Evolutionary conservation across 2,888 invertebrate species (phyloP), one percentile per base, ranked within the genome.

Genomic region (Taenaris catops): DNA sequence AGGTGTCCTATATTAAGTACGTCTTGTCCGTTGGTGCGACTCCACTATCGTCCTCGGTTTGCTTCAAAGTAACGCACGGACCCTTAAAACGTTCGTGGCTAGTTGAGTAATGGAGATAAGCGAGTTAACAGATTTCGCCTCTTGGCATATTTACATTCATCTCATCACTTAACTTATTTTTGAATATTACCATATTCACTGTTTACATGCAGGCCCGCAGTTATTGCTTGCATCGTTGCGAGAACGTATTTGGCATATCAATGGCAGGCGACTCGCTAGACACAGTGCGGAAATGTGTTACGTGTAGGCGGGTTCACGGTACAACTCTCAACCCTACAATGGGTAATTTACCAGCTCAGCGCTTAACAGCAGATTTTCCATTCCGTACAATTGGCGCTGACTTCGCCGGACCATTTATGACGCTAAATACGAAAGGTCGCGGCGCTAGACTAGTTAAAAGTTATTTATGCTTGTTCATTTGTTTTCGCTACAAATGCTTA

Each of bases 401-500:
- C 20, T 37, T 32, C 7, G 37, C 26, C 3, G 37, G 37, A n/a
- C 37, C 37, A 37, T 32, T 37, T 7, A 12, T 8, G 8, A 24
- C 18, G 10, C 2, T 26, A 21, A 37, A 37, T 26, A 19, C 11
- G 1, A 32, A 32, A 16, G 37, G 32, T 21, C 31, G 37, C n/a
- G 37, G 32, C 4, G 9, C 8, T 19, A 8, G 26, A 10, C 1
- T 21, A 4, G 16, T 19, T 3, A 37, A 37, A 17, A 9, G 21
- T 7, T 37, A 37, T 16, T 17, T 37, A 1, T 37, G 32, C 9
- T 16, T 50, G 2, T 51, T 51, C 25, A 27, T 56, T 12, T 53
- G 53, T 23, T 12, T 53, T 3, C 28, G 48, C 1, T 49, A 45
- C 23, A 51, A 54, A 40, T 49, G 51, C 8, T 1, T 54, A 1